Evolutionary conservation across 2,888 invertebrate genomes (phyloP), one percentile per base, ranked within the genome.

Genomic region (Amphipyra tragopoginis): DNA sequence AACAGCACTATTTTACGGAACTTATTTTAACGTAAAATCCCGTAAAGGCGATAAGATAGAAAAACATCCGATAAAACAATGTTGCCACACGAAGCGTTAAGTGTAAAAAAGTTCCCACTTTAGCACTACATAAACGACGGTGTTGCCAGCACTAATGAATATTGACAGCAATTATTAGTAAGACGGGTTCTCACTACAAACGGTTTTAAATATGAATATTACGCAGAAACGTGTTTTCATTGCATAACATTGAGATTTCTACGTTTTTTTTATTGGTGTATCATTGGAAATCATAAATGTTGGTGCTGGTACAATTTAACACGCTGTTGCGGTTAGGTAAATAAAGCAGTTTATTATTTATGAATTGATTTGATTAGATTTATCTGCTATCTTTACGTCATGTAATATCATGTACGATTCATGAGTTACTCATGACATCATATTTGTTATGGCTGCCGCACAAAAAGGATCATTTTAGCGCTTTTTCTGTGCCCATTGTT

Each of bases 91-190:
- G 38, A 33, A 66, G 65, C 64, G 64, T 59, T 45, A 59, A 62
- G 36, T 26, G 44, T 50, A 60, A 75, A 69, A 67, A 65, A 53
- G 45, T 59, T 56, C 56, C 38, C 63, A 67, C 58, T 65, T 69
- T 56, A 65, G 52, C 65, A 73, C 51, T 67, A 65, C 52, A 65
- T 68, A 65, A 62, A 66, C 43, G 50, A 65, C 43, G 53, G 65
- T 77, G 79, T 79, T 82, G 71, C 75, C 73, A 85, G 72, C 74
- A 54, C 65, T 86, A 87, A 90, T 89, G 84, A 84, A 81, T 85
- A 89, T 85, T 85, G 87, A 86, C 82, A 77, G 65, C 50, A 64
- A 64, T 68, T 51, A 71, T 61, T 63, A 55, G 66, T 70, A 66
- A 64, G 47, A 72, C 59, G 36, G 43, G 71, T 75, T 68, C 67